A percentile compares a stretch with the other conserved stretches of the same genome.
These are phyloP conservation scores for Pao palembangensis DNA, from an alignment of 2,113 vertebrate species.

Conservation along the genomic window DNA sequence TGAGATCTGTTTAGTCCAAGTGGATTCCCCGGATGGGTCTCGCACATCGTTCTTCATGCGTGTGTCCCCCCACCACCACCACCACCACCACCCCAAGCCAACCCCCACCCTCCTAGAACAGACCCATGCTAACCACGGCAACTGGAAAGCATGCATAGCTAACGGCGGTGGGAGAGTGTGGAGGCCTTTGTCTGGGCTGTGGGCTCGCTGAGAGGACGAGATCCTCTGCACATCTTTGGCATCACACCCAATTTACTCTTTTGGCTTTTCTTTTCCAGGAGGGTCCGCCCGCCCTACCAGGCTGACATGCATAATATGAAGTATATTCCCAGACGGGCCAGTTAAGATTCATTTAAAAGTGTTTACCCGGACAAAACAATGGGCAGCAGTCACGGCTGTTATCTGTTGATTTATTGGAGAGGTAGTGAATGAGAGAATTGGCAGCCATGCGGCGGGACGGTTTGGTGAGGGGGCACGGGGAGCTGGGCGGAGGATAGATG, in stretches of 20 bases:
- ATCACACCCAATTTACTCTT: slow-evolving; percentile 78
- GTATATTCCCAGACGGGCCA: slow-evolving; percentile 85
- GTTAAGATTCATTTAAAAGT: slow-evolving; percentile 93
- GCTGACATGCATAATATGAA: slow-evolving; percentile 84
- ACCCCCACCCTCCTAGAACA: slow-evolving; percentile 56
- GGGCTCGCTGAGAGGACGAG: slow-evolving; percentile 82
- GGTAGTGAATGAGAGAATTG: slow-evolving; percentile 35
- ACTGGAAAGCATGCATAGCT: slow-evolving; percentile 96
- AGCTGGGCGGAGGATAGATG: slow-evolving; percentile 28
- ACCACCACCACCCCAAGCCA: no score
- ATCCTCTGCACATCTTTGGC: slow-evolving; percentile 83
- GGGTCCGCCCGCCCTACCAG: slow-evolving; percentile 76
- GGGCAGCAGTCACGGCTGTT: slow-evolving; percentile 81
- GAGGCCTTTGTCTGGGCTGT: slow-evolving; percentile 83
- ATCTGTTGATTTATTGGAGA: slow-evolving; percentile 81
- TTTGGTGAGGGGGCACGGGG: slow-evolving; percentile 43
- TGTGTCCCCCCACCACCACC: slow-evolving; percentile 67
- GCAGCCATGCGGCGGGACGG: slow-evolving; percentile 57
- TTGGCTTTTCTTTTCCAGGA: slow-evolving; percentile 66
- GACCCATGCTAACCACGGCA: slow-evolving; percentile 85
- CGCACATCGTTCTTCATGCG: slow-evolving; percentile 65
- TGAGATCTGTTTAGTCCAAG: neutral
- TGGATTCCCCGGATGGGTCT: neutral
- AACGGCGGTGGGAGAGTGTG: slow-evolving; percentile 84
- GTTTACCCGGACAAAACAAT: slow-evolving; percentile 86